phyloP scores from a whole-genome alignment of 2,888 invertebrate species.

The Eilema depressum region DNA sequence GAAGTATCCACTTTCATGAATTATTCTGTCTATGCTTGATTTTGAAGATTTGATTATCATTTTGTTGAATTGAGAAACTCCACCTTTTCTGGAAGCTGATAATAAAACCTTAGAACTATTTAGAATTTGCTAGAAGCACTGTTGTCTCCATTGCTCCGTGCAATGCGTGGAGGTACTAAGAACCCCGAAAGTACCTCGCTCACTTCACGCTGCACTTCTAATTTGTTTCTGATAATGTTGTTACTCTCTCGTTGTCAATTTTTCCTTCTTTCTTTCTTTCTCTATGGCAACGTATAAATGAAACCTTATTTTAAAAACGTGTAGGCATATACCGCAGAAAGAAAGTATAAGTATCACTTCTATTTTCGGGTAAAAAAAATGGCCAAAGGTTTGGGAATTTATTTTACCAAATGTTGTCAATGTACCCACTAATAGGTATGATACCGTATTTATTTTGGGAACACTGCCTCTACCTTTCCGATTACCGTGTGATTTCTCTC shows the following conservation, averaged over 20 bases:
- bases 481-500: constrained; percentile 36
- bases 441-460: background rate
- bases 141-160: no score
- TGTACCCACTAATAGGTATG: background rate
- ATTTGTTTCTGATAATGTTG: no score
- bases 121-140: no score
- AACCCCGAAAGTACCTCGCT: no score
- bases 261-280: background rate
- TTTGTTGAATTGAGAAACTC: no score
- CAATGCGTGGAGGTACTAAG: no score
- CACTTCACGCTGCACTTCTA: no score
- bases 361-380: background rate
- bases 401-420: background rate
- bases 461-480: constrained; percentile 16
- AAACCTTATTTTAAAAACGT: background rate
- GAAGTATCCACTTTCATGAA: no score
- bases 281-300: background rate
- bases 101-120: no score
- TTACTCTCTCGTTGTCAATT: background rate
- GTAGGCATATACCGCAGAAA: background rate
- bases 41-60: no score
- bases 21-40: no score
- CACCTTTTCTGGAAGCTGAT: no score
- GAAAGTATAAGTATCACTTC: background rate
- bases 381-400: background rate